Base-by-base conservation (phyloP, 64 coral and sea anemone species). In the Pachyseris speciosa region DNA sequence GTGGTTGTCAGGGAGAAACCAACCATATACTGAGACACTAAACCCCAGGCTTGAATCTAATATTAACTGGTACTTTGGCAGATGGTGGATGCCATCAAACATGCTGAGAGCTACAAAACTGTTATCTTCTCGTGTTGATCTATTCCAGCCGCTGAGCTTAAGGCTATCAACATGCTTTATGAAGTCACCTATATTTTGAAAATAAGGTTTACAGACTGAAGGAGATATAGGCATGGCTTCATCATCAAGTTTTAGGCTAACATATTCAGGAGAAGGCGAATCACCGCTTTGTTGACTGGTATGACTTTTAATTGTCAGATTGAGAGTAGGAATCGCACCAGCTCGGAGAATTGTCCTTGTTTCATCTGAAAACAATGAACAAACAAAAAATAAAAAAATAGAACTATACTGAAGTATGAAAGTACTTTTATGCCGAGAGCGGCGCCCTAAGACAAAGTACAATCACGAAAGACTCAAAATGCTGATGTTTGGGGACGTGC, bases 1-100 rank as follows among this genome's bases (percentile, higher is more conserved):
- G 71, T 89, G 87, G 55, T 89, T 79, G 50, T 89, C 73, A 79
- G 74, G 87, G 38, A 89, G 71, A 75, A 89, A 89, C 72, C 87
- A 89, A 60, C 87, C 72, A 89, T 74, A 89, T 42, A 64, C 52
- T 45, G 87, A 74, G 69, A 81, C 75, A 80, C 69, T 64, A 81
- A 90, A 90, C 24, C 88, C 75, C 70, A 90, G 72, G 53, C 69
- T 71, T 88, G 86, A 73, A 57, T 88, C 86, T 44, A 88, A 69
- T n/a, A 26, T 88, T 52, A 88, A 69, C 30, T 68, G 67, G 31
- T 88, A 88, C 69, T 58, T 74, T 17, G 71, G 86, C 15, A 88
- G 48, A 37, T 68, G 64, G 37, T 88, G 86, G 38, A 71, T 88
- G 53, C 64, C 70, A 61, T 88, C 69, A 88, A 61, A 59, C 48